Percentiles rank a stretch among this genome's conserved stretches.
Evolutionary conservation across 2,888 invertebrate genomes (phyloP).

Genomic region (Drosophila pegasa): DNA sequence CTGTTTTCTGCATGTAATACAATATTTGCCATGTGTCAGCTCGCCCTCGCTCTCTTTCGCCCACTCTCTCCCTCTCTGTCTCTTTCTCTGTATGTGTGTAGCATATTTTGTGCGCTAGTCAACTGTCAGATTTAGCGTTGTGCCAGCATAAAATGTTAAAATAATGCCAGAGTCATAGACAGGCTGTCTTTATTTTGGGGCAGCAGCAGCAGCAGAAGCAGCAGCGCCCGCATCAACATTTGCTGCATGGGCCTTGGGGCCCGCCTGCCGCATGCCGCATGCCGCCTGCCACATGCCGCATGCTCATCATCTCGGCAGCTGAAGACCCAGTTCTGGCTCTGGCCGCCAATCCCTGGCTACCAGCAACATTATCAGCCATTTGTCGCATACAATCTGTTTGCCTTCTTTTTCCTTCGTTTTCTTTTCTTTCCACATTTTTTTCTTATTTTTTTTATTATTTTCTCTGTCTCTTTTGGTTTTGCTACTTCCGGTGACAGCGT

Average conservation of each 20-base stretch:
- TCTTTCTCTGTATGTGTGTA: constrained; percentile 28
- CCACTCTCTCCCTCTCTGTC: not conserved
- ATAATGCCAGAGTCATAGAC: constrained; percentile 76
- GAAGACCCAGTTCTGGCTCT: constrained; percentile 13
- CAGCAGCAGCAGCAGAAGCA: constrained; percentile 15
- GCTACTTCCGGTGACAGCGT: constrained; percentile 82
- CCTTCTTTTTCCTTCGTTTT: constrained; percentile 56
- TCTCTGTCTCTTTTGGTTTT: constrained; percentile 24
- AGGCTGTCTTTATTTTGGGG: constrained; percentile 72
- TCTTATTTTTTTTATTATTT: constrained; percentile 2
- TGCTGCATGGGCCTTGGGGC: constrained; percentile 28
- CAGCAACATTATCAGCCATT: constrained; percentile 80
- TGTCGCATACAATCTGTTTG: constrained; percentile 80
- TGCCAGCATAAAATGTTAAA: constrained; percentile 82
- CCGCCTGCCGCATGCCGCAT: constrained; percentile 38
- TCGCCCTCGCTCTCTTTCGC: not conserved
- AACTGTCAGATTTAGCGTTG: constrained; percentile 80
- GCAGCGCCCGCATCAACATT: constrained; percentile 58
- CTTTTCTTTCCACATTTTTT: constrained; percentile 2
- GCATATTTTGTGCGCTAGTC: constrained; percentile 79
- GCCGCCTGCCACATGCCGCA: constrained; percentile 10
- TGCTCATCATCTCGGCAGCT: constrained; percentile 12
- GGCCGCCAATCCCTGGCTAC: constrained; percentile 46
- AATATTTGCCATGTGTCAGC: constrained; percentile 58
- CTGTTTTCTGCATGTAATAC: constrained; percentile 61